These are phyloP conservation scores for Drepanosiphum platanoidis DNA, from an alignment of 2,888 invertebrate species.

Conservation along the genomic window DNA sequence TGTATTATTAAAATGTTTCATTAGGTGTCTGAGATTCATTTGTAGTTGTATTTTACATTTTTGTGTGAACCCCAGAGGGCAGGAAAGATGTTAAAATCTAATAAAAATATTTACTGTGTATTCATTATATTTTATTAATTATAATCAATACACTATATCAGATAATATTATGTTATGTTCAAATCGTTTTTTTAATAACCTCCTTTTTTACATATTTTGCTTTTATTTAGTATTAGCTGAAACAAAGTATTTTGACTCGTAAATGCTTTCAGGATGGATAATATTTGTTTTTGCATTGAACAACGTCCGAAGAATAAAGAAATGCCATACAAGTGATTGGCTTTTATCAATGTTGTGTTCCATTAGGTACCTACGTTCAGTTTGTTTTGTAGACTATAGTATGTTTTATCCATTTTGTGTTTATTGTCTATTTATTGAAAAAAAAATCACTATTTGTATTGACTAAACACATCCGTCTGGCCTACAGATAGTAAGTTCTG, in stretches of 20 bases:
- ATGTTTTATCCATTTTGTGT: slow-evolving; percentile 56
- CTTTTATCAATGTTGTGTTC: slow-evolving; percentile 50
- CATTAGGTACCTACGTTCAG: slow-evolving; percentile 52
- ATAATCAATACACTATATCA: slow-evolving; percentile 56
- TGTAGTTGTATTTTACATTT: slow-evolving; percentile 49
- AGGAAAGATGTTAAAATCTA: slow-evolving; percentile 42
- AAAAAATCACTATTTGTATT: slow-evolving; percentile 36
- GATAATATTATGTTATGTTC: slow-evolving; percentile 39
- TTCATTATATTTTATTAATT: slow-evolving; percentile 51
- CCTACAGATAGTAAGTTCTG: slow-evolving; percentile 13
- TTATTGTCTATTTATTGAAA: slow-evolving; percentile 22
- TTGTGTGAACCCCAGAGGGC: slow-evolving; percentile 38
- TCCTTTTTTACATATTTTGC: slow-evolving; percentile 37
- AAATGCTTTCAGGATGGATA: slow-evolving; percentile 56
- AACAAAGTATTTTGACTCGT: slow-evolving; percentile 50
- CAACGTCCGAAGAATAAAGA: slow-evolving; percentile 43
- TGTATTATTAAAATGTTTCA: slow-evolving; percentile 57
- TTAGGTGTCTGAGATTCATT: slow-evolving; percentile 58
- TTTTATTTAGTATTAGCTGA: slow-evolving; percentile 13
- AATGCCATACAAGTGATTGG: slow-evolving; percentile 45
- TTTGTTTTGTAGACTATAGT: slow-evolving; percentile 55
- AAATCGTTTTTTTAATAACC: slow-evolving; percentile 50
- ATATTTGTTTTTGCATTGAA: slow-evolving; percentile 49
- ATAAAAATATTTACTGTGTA: slow-evolving; percentile 54
- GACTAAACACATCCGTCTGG: neutral